phyloP scores from a whole-genome alignment of 2,797 vertebrate species.

The Onychomys leucogaster region DNA sequence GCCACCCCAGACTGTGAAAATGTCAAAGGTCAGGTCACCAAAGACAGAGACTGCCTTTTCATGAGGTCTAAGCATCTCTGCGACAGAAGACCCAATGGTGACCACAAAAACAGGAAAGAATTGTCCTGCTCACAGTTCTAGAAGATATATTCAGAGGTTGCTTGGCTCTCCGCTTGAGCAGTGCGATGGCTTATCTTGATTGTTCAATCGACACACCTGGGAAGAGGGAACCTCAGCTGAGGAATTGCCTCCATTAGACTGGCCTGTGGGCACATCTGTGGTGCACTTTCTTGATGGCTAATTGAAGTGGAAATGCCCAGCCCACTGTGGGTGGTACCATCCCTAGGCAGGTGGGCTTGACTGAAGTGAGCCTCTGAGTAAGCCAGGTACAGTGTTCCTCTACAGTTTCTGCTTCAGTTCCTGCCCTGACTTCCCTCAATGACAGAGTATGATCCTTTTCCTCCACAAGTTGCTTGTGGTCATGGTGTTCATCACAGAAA shows the following conservation, averaged over 20 bases:
- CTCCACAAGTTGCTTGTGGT: background rate
- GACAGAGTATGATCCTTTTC: background rate
- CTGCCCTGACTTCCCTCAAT: background rate
- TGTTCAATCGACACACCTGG: background rate
- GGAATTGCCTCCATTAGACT: no score
- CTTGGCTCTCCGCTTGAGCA: background rate
- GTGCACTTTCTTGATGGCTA: background rate
- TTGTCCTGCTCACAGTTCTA: background rate
- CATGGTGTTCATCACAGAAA: background rate
- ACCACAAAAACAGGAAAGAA: background rate
- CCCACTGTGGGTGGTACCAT: background rate
- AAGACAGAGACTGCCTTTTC: background rate
- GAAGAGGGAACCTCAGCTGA: background rate
- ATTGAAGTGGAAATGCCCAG: background rate
- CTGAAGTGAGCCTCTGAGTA: background rate
- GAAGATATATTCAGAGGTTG: background rate
- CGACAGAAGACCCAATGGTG: background rate
- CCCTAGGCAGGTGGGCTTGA: background rate
- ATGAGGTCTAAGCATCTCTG: background rate
- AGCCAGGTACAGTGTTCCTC: background rate
- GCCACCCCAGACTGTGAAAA: background rate
- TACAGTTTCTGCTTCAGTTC: background rate
- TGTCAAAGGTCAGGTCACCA: background rate
- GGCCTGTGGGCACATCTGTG: background rate
- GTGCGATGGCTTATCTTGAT: background rate